phyloP scores from a whole-genome alignment of 2,888 invertebrate species.

The Polydesmus complanatus region DNA sequence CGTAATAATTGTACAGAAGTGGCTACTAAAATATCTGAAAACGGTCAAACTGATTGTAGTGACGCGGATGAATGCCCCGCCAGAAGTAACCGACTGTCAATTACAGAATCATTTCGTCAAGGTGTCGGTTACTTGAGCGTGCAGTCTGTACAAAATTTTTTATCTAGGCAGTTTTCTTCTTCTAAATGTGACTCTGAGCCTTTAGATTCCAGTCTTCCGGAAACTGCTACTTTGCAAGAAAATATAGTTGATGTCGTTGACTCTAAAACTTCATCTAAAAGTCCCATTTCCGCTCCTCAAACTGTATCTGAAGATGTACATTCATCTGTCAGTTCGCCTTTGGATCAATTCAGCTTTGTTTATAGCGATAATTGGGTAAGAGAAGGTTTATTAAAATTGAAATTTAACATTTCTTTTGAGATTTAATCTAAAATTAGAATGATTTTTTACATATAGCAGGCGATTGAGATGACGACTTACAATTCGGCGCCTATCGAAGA shows the following conservation, averaged over 20 bases:
- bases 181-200: background rate
- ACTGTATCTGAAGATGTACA: background rate
- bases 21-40: background rate
- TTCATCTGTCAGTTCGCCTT: background rate
- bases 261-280: background rate
- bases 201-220: background rate
- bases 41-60: background rate
- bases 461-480: background rate
- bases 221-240: background rate
- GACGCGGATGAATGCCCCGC: background rate
- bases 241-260: background rate
- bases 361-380: background rate
- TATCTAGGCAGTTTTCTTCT: background rate
- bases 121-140: background rate
- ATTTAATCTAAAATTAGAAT: background rate
- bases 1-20: background rate
- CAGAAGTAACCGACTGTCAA: background rate
- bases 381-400: background rate
- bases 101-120: background rate
- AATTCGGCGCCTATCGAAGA: background rate
- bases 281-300: background rate
- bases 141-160: background rate
- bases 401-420: background rate
- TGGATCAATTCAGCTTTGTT: slow-evolving; percentile 7
- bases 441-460: background rate